Conservation (phyloP, 2,113 vertebrate species). For the Siniperca chuatsi region DNA sequence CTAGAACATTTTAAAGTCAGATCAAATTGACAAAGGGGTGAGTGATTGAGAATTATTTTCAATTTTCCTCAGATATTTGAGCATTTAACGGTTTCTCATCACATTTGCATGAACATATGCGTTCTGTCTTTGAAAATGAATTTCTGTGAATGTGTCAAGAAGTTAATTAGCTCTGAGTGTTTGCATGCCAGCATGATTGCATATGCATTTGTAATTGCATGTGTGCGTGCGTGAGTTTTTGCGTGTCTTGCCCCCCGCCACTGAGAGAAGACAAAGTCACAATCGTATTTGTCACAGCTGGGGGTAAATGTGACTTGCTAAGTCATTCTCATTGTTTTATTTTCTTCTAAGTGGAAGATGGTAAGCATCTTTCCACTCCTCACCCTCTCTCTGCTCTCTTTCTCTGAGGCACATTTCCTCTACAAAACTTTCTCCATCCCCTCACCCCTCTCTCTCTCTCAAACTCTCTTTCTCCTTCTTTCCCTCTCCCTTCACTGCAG, state of each 20-base stretch:
- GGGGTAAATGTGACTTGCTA: conserved; percentile 82
- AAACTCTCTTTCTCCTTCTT: conserved; percentile 50
- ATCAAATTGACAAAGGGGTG: conserved; percentile 38
- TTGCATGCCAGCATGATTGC: conserved; percentile 56
- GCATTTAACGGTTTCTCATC: conserved; percentile 77
- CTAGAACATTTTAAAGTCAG: conserved; percentile 20
- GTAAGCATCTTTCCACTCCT: conserved; percentile 49
- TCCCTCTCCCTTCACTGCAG: conserved; percentile 67
- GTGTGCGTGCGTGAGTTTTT: conserved; percentile 51
- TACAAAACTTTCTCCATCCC: conserved; percentile 64
- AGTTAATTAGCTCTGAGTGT: conserved; percentile 82
- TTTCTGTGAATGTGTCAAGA: conserved; percentile 82
- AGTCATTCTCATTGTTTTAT: conserved; percentile 76
- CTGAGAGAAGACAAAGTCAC: conserved; percentile 66
- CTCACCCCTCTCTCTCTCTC: conserved; percentile 31
- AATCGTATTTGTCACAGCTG: conserved; percentile 76
- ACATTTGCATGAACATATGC: conserved; percentile 85
- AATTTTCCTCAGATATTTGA: conserved; percentile 70
- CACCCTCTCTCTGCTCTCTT: conserved; percentile 33
- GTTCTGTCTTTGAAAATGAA: conserved; percentile 80
- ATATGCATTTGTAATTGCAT: conserved; percentile 60
- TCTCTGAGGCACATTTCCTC: conserved; percentile 54
- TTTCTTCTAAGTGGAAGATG: conserved; percentile 57
- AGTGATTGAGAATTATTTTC: conserved; percentile 60
- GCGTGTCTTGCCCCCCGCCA: conserved; percentile 38